phyloP scores from a whole-genome alignment of 2,113 vertebrate species.

The Odobenus rosmarus region DNA sequence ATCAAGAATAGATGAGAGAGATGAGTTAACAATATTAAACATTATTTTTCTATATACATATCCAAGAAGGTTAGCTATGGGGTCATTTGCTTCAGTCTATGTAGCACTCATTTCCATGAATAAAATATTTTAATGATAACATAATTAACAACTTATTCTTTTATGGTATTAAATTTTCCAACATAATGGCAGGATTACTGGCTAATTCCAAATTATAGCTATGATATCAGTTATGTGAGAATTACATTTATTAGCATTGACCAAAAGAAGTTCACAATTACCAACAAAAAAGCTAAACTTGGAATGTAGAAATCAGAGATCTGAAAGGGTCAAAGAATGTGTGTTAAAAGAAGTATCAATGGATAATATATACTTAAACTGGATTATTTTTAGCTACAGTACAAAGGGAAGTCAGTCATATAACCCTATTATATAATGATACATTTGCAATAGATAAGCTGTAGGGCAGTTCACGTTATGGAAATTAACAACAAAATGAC shows the following conservation, averaged over 20 bases:
- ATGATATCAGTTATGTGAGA: not conserved
- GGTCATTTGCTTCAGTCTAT: not conserved
- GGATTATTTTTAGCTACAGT: not conserved
- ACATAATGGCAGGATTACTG: not conserved
- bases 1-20: not conserved
- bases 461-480: not conserved
- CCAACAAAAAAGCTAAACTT: not conserved
- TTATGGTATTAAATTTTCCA: slow-evolving; percentile 1
- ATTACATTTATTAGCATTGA: slow-evolving; percentile 5
- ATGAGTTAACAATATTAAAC: not conserved
- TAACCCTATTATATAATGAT: not conserved
- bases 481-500: slow-evolving; percentile 27
- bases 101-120: not conserved
- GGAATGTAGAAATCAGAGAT: not conserved
- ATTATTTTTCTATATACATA: not conserved
- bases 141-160: not conserved
- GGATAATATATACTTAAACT: not conserved
- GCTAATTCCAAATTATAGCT: not conserved
- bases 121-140: slow-evolving; percentile 10
- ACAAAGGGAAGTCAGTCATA: not conserved
- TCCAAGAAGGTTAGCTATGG: not conserved
- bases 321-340: not conserved
- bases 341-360: not conserved
- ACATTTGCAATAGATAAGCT: not conserved
- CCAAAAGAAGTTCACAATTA: slow-evolving; percentile 16